These are phyloP conservation scores for Mythimna lalbum DNA, from an alignment of 2,888 invertebrate species.

Conservation along the genomic window DNA sequence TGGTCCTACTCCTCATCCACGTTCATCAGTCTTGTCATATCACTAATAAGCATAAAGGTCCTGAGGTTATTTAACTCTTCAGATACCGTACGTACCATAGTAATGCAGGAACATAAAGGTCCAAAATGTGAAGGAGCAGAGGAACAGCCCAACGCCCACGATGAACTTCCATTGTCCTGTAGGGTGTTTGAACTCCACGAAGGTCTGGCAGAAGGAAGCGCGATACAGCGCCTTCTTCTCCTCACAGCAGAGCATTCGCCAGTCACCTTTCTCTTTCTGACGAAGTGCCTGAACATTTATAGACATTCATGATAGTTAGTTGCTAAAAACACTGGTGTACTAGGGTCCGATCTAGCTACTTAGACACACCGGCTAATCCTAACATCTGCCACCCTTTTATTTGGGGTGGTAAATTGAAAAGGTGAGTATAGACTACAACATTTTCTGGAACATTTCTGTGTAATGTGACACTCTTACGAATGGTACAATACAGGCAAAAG, in stretches of 20 bases:
- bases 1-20: too few species aligned
- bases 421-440: too few species aligned
- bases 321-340: too few species aligned
- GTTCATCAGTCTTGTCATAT: too few species aligned
- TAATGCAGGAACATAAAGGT: constrained; percentile 90
- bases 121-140: constrained; percentile 87
- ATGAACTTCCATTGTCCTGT: constrained; percentile 96
- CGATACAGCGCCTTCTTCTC: constrained; percentile 98
- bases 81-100: constrained; percentile 88
- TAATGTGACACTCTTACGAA: too few species aligned
- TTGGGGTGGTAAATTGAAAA: too few species aligned
- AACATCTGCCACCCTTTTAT: too few species aligned
- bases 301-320: not conserved
- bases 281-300: constrained; percentile 92
- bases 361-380: too few species aligned
- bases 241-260: constrained; percentile 96
- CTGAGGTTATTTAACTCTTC: not conserved
- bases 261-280: constrained; percentile 98
- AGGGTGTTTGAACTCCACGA: constrained; percentile 95
- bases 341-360: too few species aligned
- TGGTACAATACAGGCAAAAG: too few species aligned
- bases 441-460: too few species aligned
- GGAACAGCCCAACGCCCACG: constrained; percentile 89
- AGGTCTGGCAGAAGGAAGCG: constrained; percentile 98
- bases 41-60: not conserved